phyloP scores from a whole-genome alignment of 2,888 invertebrate genomes.

The Sesia apiformis region DNA sequence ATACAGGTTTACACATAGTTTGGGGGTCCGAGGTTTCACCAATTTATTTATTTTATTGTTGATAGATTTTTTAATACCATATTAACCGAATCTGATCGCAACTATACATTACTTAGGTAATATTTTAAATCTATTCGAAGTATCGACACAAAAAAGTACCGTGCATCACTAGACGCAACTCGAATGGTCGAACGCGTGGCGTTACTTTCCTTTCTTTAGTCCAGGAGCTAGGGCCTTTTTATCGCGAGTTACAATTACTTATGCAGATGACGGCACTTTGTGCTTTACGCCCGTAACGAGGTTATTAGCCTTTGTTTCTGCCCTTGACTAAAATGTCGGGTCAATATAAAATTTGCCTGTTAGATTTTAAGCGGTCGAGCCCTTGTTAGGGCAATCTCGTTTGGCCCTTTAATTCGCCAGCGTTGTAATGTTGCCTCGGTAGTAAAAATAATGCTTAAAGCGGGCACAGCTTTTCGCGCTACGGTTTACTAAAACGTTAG shows the following conservation, averaged over 20 bases:
- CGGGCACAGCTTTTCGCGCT: slow-evolving; percentile 14
- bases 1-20: no score
- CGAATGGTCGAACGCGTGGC: slow-evolving; percentile 1
- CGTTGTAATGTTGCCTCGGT: slow-evolving; percentile 25
- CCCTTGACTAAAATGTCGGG: slow-evolving; percentile 19
- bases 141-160: no score
- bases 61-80: no score
- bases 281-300: slow-evolving; percentile 20
- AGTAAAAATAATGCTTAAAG: slow-evolving; percentile 31
- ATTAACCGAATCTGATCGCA: no score
- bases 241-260: slow-evolving; percentile 31
- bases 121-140: no score
- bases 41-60: no score
- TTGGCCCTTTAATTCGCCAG: slow-evolving; percentile 22
- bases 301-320: slow-evolving; percentile 27
- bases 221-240: slow-evolving; percentile 13
- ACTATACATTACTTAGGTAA: no score
- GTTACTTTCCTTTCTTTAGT: neutral
- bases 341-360: slow-evolving; percentile 22
- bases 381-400: slow-evolving; percentile 13
- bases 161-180: no score
- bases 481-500: slow-evolving; percentile 14
- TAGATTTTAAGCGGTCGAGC: slow-evolving; percentile 15
- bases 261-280: slow-evolving; percentile 33
- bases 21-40: no score